Base-by-base conservation (phyloP, 1,140 invertebrate genomes). In the Trypoxylus dichotomus region DNA sequence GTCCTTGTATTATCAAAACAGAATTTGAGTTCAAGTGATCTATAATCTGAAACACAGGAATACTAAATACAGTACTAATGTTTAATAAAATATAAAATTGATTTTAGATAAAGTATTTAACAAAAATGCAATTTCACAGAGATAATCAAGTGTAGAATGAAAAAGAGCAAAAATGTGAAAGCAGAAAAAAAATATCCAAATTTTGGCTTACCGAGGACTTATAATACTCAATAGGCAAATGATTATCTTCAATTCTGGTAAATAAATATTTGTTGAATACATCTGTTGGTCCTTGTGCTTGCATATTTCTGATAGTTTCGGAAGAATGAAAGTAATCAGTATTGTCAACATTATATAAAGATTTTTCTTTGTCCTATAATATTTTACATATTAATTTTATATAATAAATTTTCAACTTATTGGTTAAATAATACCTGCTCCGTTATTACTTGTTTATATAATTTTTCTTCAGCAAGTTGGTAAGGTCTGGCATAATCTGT, bases 1-100 rank as follows among this genome's bases (percentile, higher is more conserved):
- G 93, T 25, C 97, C 97, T 86, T 96, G 93, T 78, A 99, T 93
- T 13, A 99, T 91, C 1, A 94, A 86, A 3, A 94, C 90, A 82
- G 91, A 88, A 86, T 94, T 91, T 1, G 89, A 88, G 41, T 89
- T 84, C 15, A 97, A 89, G 32, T 74, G 41, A 0, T 74, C 32
- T n/a, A 74, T 74, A n/a, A 74, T 74, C 72, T 74, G 10, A 10
- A 29, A 27, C 8, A 27, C 11, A 27, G 13, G 25, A 25, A 68
- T 15, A 68, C 7, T 19, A 13, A 68, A 68, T 27, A 68, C n/a
- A n/a, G n/a, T n/a, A n/a, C n/a, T n/a, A n/a, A n/a, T n/a, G n/a
- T n/a, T n/a, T n/a, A n/a, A n/a, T n/a, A n/a, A n/a, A n/a, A n/a
- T n/a, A n/a, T n/a, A n/a, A n/a, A n/a, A n/a, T n/a, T n/a, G n/a